Evolutionary conservation across 2,797 vertebrate genomes (phyloP).

Genomic region (Periparus ater): DNA sequence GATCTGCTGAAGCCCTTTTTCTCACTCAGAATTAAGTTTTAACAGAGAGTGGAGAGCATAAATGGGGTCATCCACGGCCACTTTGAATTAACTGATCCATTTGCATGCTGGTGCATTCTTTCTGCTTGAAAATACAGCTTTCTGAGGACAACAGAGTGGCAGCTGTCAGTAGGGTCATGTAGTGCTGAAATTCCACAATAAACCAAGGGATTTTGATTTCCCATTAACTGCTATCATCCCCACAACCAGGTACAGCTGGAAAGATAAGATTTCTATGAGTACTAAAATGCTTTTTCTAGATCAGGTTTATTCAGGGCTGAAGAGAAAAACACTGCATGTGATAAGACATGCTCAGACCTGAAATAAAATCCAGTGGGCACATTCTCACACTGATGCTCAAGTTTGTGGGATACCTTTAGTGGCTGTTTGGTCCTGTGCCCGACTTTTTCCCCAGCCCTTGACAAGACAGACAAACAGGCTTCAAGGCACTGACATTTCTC

Average conservation of each 20-base stretch:
- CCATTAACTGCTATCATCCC: neutral
- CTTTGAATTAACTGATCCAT: constrained; percentile 20
- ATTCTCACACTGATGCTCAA: fast-evolving
- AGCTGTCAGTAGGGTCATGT: neutral
- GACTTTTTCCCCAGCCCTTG: neutral
- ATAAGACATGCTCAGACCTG: neutral
- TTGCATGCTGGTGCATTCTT: neutral
- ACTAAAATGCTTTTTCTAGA: neutral
- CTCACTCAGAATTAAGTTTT: neutral
- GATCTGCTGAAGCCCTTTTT: neutral
- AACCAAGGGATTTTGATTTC: neutral
- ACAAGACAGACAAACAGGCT: neutral
- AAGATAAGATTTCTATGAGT: neutral
- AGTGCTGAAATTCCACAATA: neutral
- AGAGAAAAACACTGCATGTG: neutral
- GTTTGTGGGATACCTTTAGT: neutral
- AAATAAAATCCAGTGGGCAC: neutral
- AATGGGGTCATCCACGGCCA: neutral
- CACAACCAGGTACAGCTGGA: neutral
- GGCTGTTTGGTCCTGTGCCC: neutral
- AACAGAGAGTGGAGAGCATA: neutral
- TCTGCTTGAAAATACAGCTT: neutral
- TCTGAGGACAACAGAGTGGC: neutral
- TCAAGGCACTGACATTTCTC: neutral
- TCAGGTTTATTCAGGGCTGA: neutral